A percentile compares a stretch with the other conserved stretches of the same genome.
Conservation (phyloP, 2,797 vertebrate genomes). For the Acanthornis magna region DNA sequence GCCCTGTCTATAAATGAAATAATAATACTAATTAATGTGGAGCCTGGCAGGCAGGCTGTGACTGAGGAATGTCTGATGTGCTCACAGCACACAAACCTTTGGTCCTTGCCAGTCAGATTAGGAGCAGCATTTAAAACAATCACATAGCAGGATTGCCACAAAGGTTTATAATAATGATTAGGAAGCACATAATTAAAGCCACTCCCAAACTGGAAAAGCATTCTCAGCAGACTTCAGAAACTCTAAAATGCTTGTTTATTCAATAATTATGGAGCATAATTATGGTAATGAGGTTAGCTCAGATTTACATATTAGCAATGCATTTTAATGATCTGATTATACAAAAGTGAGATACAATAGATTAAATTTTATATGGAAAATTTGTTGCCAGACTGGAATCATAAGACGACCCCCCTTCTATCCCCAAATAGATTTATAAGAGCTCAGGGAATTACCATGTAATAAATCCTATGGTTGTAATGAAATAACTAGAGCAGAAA, state of each 20-base stretch:
- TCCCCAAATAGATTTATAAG: constrained; percentile 47
- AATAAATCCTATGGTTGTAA: constrained; percentile 69
- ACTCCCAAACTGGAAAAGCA: constrained; percentile 41
- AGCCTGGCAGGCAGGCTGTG: neutral
- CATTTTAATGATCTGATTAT: constrained; percentile 79
- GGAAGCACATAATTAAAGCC: constrained; percentile 32
- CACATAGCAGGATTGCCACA: neutral
- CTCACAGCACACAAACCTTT: neutral
- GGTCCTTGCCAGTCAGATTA: neutral
- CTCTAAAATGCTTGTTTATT: constrained; percentile 66
- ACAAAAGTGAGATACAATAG: constrained; percentile 64
- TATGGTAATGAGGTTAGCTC: constrained; percentile 70
- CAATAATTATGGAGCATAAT: constrained; percentile 71
- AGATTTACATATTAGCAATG: constrained; percentile 76
- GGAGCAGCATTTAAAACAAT: neutral
- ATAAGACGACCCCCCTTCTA: neutral
- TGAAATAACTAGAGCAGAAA: constrained; percentile 71
- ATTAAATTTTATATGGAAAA: constrained; percentile 63
- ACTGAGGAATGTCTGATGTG: neutral
- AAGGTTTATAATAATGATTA: constrained; percentile 22
- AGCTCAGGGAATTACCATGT: constrained; percentile 56
- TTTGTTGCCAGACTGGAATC: constrained; percentile 43
- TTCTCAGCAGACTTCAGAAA: constrained; percentile 59
- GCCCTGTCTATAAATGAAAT: neutral
- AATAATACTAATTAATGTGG: neutral